Evolutionary conservation across 2,888 invertebrate species (phyloP).

Genomic region (Papilio protenor): DNA sequence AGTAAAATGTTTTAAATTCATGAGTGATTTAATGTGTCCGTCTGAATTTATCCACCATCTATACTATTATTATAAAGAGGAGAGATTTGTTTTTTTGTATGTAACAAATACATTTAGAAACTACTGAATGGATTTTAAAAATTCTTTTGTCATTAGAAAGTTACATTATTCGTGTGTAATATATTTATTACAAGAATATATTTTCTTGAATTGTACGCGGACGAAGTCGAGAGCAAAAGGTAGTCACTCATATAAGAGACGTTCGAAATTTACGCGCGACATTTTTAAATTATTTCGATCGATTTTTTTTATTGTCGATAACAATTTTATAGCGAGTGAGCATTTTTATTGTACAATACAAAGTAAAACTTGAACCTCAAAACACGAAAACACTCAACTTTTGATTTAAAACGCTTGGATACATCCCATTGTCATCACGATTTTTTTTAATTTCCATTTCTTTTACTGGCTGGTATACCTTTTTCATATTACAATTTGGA

Average conservation of each 20-base stretch:
- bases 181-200: too few relatives aligned
- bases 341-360: slow-evolving; percentile 30
- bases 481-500: neutral
- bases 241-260: slow-evolving; percentile 24
- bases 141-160: too few relatives aligned
- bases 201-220: too few relatives aligned
- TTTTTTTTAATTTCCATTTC: too few relatives aligned
- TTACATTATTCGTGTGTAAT: too few relatives aligned
- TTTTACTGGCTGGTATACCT: neutral
- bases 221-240: neutral
- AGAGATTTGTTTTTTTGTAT: too few relatives aligned
- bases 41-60: slow-evolving; percentile 63
- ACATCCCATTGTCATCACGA: neutral
- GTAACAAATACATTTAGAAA: too few relatives aligned
- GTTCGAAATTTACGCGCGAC: slow-evolving; percentile 57
- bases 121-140: too few relatives aligned
- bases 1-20: slow-evolving; percentile 81
- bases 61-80: slow-evolving; percentile 50
- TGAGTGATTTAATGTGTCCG: slow-evolving; percentile 77
- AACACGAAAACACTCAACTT: neutral
- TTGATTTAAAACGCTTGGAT: neutral
- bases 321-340: slow-evolving; percentile 52
- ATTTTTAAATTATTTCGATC: slow-evolving; percentile 62
- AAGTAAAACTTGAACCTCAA: neutral
- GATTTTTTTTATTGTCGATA: slow-evolving; percentile 65